phyloP scores from a whole-genome alignment of 2,888 invertebrate species.

The Teinopalpus imperialis region DNA sequence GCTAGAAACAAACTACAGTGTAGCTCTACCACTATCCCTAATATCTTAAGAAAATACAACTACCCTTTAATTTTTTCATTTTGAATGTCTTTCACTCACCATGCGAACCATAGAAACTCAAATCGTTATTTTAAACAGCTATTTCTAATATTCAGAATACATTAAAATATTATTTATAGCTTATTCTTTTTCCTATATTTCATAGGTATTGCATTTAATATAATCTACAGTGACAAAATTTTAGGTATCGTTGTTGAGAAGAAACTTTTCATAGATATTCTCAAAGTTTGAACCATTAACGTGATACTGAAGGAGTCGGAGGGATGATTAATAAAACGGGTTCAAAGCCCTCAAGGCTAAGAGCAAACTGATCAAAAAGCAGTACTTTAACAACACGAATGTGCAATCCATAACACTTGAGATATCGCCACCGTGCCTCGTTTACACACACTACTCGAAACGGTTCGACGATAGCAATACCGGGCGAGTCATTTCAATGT shows the following conservation, averaged over 20 bases:
- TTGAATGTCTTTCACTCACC: too few relatives aligned
- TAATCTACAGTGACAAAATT: neutral
- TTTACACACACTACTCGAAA: constrained; percentile 33
- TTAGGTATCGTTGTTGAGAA: neutral
- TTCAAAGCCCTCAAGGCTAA: constrained; percentile 66
- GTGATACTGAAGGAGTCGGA: constrained; percentile 38
- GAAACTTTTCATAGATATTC: constrained; percentile 6
- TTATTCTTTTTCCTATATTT: too few relatives aligned
- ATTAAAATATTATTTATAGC: too few relatives aligned
- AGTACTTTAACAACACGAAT: constrained; percentile 55
- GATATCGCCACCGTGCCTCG: constrained; percentile 51
- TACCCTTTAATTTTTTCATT: too few relatives aligned
- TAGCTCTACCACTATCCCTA: too few relatives aligned
- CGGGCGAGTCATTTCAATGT: constrained; percentile 11
- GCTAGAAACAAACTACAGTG: too few relatives aligned
- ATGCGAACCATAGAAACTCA: too few relatives aligned
- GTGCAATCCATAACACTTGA: constrained; percentile 66
- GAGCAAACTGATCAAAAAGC: constrained; percentile 61
- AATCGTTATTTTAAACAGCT: too few relatives aligned
- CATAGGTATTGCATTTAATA: too few relatives aligned
- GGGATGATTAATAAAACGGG: constrained; percentile 59
- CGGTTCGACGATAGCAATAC: constrained; percentile 2
- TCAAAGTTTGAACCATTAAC: constrained; percentile 11
- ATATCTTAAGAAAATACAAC: too few relatives aligned
- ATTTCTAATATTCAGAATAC: too few relatives aligned